phyloP scores from a whole-genome alignment of 2,113 vertebrate genomes.

The Morphnarchus princeps region DNA sequence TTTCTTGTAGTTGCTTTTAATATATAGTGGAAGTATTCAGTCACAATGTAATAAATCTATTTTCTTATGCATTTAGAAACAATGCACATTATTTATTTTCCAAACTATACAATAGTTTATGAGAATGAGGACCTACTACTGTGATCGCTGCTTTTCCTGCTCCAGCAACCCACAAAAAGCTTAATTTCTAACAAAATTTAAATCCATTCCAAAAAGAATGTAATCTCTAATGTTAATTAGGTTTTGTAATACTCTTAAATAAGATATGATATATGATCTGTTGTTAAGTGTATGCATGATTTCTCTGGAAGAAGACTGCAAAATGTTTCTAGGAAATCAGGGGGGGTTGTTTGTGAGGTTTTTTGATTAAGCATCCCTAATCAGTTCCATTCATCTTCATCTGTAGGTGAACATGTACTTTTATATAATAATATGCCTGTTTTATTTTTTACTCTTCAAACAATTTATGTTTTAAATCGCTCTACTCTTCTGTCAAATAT shows the following conservation, averaged over 20 bases:
- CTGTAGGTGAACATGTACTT: background rate
- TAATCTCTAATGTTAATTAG: background rate
- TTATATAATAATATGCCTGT: background rate
- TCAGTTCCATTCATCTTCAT: background rate
- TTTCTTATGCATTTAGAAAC: background rate
- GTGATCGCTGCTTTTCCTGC: background rate
- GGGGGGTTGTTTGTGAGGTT: background rate
- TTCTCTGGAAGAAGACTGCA: background rate
- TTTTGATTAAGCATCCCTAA: background rate
- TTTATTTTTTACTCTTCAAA: background rate
- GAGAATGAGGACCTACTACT: background rate
- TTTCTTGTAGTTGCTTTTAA: background rate
- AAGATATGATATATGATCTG: background rate
- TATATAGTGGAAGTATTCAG: background rate
- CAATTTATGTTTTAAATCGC: background rate
- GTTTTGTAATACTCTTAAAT: background rate
- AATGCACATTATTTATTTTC: background rate
- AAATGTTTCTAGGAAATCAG: background rate
- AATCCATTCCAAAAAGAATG: background rate
- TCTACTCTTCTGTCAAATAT: background rate
- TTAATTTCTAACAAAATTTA: background rate
- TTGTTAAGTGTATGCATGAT: background rate
- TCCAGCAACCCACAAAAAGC: background rate
- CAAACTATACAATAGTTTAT: background rate
- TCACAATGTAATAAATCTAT: background rate